Evolutionary conservation across 2,888 invertebrate genomes (phyloP).

Genomic region (Punctoribates punctum): DNA sequence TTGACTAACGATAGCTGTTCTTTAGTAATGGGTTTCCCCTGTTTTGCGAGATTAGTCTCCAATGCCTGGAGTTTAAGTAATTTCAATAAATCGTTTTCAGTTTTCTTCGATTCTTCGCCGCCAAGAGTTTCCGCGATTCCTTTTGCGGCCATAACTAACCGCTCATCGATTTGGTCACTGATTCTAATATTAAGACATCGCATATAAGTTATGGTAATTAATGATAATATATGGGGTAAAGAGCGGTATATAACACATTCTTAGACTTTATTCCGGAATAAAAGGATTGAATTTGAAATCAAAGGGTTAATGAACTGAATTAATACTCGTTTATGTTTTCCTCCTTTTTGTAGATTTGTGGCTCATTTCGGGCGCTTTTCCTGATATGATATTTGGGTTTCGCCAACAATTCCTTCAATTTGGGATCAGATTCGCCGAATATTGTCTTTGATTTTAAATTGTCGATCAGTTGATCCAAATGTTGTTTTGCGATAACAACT

Average conservation of each 20-base stretch:
- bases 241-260: no score
- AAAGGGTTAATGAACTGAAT: conserved; percentile 14
- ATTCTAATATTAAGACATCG: conserved; percentile 7
- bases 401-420: conserved; percentile 9
- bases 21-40: background rate
- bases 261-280: no score
- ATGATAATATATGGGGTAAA: no score
- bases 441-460: background rate
- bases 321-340: conserved; percentile 12
- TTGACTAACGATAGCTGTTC: background rate
- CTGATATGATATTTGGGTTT: conserved; percentile 35
- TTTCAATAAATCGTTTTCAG: conserved; percentile 37
- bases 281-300: no score
- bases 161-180: conserved; percentile 13
- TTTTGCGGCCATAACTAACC: conserved; percentile 35
- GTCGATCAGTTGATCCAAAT: background rate
- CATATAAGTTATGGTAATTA: background rate
- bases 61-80: conserved; percentile 2
- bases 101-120: conserved; percentile 27
- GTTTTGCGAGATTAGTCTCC: conserved; percentile 32
- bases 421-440: background rate
- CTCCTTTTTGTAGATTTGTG: background rate
- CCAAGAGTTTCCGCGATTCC: conserved; percentile 31
- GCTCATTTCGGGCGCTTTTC: conserved; percentile 20
- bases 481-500: background rate